A percentile compares a stretch with the other conserved stretches of the same genome.
These are phyloP conservation scores for Fratercula arctica DNA, from an alignment of 2,797 vertebrate species.

Conservation along the genomic window DNA sequence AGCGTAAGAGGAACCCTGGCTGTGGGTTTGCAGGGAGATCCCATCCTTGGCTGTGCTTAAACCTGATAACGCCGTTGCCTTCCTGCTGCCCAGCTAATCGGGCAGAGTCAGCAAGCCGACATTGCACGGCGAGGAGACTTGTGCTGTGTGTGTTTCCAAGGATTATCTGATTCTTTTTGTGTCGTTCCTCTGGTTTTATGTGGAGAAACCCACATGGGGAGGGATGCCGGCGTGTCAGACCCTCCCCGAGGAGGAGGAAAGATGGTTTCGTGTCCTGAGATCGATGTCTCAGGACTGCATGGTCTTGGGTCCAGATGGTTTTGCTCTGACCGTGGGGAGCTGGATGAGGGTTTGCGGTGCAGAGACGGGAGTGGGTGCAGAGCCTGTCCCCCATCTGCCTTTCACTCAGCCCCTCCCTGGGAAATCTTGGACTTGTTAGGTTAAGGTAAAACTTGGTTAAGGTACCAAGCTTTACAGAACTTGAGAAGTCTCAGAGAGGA, in stretches of 20 bases:
- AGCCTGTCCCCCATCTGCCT: neutral
- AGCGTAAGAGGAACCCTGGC: neutral
- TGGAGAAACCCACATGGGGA: neutral
- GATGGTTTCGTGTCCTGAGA: neutral
- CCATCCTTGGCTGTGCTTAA: neutral
- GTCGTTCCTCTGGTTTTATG: neutral
- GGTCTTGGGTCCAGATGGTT: neutral
- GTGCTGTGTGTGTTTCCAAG: neutral
- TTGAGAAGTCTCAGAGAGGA: neutral
- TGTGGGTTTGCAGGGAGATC: neutral
- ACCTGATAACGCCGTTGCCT: neutral
- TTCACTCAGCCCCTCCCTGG: neutral
- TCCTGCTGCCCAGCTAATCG: neutral
- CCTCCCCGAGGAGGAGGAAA: neutral
- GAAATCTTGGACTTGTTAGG: neutral
- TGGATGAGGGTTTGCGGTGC: neutral
- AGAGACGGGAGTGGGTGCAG: neutral
- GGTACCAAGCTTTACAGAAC: neutral
- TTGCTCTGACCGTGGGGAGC: neutral
- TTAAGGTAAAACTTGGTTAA: no score
- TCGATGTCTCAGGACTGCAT: rapidly evolving
- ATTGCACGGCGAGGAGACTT: rapidly evolving
- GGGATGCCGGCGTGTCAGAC: rapidly evolving
- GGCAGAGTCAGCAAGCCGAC: neutral
- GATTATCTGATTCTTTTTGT: neutral